Evolutionary conservation across 2,888 invertebrate genomes (phyloP), one percentile per base, ranked within the genome.

Genomic region (Lycaena phlaeas): DNA sequence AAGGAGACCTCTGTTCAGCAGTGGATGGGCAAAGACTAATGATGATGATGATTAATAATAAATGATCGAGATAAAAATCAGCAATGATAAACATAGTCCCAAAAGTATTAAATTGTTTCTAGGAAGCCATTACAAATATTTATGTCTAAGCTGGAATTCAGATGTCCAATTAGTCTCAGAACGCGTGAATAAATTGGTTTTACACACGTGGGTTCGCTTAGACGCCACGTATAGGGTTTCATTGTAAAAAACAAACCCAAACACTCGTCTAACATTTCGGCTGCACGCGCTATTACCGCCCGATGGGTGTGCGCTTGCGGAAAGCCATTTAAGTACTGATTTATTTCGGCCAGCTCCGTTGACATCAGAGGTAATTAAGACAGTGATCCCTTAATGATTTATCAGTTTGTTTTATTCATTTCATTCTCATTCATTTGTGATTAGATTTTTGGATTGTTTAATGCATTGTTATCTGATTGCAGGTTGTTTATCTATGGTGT

Each of bases 201-300:
- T 46, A 49, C 44, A 57, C 57, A 54, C 59, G 73, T 77, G 77
- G 73, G 71, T 71, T 71, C 69, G 62, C 58, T 55, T 56, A 52
- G 59, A 61, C 63, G 58, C 61, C 53, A 52, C 48, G 60, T 56
- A 61, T 75, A 60, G 57, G 62, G 64, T 78, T 75, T 67, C 76
- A 65, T 44, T 55, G 60, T 64, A 70, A 81, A 79, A 79, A 77
- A 70, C 58, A 57, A 59, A 65, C 57, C 61, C 57, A 67, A 72
- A 69, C n/a, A n/a, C n/a, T 67, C 67, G 70, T 69, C 68, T 72
- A 69, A 68, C 58, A 70, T 78, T 74, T 73, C 73, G 69, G 70
- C 67, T 81, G 75, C 79, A 82, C 78, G 82, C 78, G 77, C 79
- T 74, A 82, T 82, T 82, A 79, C 78, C 76, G 71, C 69, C 67